Evolutionary conservation across 2,797 vertebrate genomes (phyloP).

Genomic region (Melanotaenia nigrans): DNA sequence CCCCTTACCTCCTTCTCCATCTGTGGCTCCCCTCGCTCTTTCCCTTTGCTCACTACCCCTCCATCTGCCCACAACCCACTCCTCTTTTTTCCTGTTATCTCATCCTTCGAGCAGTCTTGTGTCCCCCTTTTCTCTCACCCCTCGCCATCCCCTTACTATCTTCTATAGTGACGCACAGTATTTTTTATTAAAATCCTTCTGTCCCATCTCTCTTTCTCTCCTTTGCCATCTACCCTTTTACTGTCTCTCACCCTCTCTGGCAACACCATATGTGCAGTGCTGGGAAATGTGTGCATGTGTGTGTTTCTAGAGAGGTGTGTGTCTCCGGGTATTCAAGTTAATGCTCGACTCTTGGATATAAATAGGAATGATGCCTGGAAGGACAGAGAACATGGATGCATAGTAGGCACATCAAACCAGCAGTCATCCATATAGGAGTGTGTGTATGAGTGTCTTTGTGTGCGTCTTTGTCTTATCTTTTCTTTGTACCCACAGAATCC

Average conservation of each 20-base stretch:
- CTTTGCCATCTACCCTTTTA: conserved; percentile 53
- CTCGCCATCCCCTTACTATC: conserved; percentile 20
- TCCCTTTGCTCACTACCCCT: conserved; percentile 50
- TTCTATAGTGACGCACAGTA: conserved; percentile 1
- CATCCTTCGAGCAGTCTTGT: conserved; percentile 42
- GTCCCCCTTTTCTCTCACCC: conserved; percentile 26
- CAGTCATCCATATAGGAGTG: conserved; percentile 47
- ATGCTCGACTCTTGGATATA: conserved; percentile 73
- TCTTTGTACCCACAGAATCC: conserved; percentile 82
- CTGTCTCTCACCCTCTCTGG: conserved; percentile 63
- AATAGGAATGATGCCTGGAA: conserved; percentile 79
- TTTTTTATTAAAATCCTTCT: conserved; percentile 34
- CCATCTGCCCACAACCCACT: conserved; percentile 55
- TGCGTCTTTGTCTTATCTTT: conserved; percentile 46
- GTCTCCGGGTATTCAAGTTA: conserved; percentile 65
- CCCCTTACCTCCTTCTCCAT: conserved; percentile 70
- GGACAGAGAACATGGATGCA: conserved; percentile 74
- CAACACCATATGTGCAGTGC: conserved; percentile 71
- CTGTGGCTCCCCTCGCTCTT: conserved; percentile 62
- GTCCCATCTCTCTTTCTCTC: conserved; percentile 30
- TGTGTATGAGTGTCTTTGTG: conserved; percentile 11
- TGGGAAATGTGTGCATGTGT: conserved; percentile 46
- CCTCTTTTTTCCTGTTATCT: conserved; percentile 16
- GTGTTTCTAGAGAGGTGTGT: conserved; percentile 40
- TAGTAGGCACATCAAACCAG: conserved; percentile 68